Evolutionary conservation across 2,888 invertebrate genomes (phyloP), one percentile per base, ranked within the genome.

Genomic region (Drosophila diplacantha): DNA sequence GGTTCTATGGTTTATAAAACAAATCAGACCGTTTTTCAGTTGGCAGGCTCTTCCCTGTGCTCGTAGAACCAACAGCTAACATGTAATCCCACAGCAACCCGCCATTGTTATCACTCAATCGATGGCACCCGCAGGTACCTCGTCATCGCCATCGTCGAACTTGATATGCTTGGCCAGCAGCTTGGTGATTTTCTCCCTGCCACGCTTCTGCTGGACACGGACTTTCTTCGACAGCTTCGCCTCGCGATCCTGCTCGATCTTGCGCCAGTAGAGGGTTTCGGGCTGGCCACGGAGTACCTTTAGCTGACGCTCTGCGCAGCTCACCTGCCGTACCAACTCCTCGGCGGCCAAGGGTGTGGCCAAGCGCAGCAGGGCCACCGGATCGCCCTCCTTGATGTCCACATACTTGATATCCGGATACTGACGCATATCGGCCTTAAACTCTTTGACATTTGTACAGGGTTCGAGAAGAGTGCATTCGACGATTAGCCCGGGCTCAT

Each of bases 241-340:
- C 55, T 88, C 87, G 3, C 88, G 90, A 83, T 93, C 93, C 12
- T 88, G 87, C 71, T 90, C 89, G 37, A 96, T 93, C 83, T 94
- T 94, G 18, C 92, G 88, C 96, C 96, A 97, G 88, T 97, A 97
- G 22, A 89, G 88, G 35, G 90, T 89, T 85, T 96, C 96, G 67
- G 93, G 93, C 2, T 92, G 90, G 1, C 92, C 94, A 71, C 88
- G 75, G 56, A 92, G 75, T 12, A 92, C 86, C 71, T 85, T 44
- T 7, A 87, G 84, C 31, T 85, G 81, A 56, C 86, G 85, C 63
- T 88, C 88, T n/a, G 88, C 86, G 39, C 86, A 86, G 16, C 56
- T 81, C 14, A 86, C 68, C 51, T 83, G 80, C 34, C 73, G 74
- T 0, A 84, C 62, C 47, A 88, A 73, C 8, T 85, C 81, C 9